These are phyloP conservation scores for Cephalopholis sonnerati DNA, from an alignment of 2,113 vertebrate genomes.

Conservation along the genomic window DNA sequence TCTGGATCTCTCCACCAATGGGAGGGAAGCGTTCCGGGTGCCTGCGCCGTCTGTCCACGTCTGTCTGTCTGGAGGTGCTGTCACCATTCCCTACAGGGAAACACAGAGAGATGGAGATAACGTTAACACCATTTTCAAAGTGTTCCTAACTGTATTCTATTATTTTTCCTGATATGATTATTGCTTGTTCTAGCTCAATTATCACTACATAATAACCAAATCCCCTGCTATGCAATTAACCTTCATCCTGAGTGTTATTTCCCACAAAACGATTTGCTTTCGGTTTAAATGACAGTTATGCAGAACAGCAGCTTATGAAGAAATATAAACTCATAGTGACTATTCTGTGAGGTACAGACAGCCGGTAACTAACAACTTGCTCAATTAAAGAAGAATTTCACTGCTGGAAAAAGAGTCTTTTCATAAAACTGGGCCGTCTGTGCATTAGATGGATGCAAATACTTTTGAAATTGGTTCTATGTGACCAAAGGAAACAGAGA, in stretches of 20 bases:
- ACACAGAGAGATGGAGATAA: not conserved
- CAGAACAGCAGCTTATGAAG: not conserved
- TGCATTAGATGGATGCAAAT: too few relatives aligned
- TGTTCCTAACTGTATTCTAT: not conserved
- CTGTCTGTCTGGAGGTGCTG: conserved; percentile 65
- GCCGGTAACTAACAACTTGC: not conserved
- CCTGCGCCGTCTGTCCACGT: conserved; percentile 68
- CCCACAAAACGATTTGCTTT: conserved; percentile 20
- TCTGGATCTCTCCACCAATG: conserved; percentile 61
- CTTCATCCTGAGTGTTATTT: conserved; percentile 39
- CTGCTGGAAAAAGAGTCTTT: too few relatives aligned
- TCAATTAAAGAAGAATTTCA: not conserved
- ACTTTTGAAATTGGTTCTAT: too few relatives aligned
- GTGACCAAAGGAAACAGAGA: too few relatives aligned
- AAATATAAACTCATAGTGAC: not conserved
- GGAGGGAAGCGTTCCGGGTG: conserved; percentile 61
- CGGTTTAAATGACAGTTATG: conserved; percentile 1
- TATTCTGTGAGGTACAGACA: too few relatives aligned
- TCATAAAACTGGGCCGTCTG: too few relatives aligned
- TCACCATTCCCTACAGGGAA: conserved; percentile 81
- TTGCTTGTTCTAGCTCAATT: conserved; percentile 32
- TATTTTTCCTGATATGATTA: conserved; percentile 6
- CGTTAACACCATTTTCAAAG: not conserved
- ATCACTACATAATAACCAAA: conserved; percentile 27
- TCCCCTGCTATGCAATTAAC: conserved; percentile 27